These are phyloP conservation scores for Corythornis cristatus DNA, from an alignment of 2,113 vertebrate species.

Conservation along the genomic window DNA sequence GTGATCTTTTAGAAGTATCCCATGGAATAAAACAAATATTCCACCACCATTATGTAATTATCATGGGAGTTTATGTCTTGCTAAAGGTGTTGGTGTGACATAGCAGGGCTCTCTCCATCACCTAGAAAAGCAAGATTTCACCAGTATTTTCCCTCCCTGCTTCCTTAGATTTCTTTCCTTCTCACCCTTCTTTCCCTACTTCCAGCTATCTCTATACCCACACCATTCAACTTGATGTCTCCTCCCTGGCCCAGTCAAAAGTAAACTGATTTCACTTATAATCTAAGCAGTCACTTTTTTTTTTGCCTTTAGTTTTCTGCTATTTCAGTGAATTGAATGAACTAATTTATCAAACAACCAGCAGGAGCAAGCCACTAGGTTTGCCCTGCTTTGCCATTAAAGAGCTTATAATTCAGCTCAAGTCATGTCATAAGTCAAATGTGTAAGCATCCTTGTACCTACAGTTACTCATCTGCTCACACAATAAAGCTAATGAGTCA, in stretches of 20 bases:
- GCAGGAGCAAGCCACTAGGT: background rate
- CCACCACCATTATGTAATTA: background rate
- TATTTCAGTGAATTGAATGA: background rate
- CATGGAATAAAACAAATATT: background rate
- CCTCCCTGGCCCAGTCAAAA: background rate
- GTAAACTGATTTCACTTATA: background rate
- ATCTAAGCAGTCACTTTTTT: background rate
- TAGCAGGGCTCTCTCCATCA: background rate
- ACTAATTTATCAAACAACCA: background rate
- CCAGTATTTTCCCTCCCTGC: background rate
- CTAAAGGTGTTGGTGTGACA: background rate
- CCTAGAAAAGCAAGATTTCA: background rate
- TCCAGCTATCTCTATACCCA: background rate
- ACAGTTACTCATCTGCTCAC: background rate
- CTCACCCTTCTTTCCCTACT: too few relatives aligned
- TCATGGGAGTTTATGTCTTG: background rate
- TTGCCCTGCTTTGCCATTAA: background rate
- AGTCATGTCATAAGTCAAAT: background rate
- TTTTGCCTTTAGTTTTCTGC: background rate
- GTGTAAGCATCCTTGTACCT: background rate
- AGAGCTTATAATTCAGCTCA: background rate
- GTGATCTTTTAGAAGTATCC: background rate
- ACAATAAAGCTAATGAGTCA: background rate
- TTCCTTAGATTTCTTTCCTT: too few relatives aligned
- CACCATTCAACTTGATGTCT: background rate